These are phyloP conservation scores for Ia io DNA, from an alignment of 2,113 vertebrate genomes.

Conservation along the genomic window DNA sequence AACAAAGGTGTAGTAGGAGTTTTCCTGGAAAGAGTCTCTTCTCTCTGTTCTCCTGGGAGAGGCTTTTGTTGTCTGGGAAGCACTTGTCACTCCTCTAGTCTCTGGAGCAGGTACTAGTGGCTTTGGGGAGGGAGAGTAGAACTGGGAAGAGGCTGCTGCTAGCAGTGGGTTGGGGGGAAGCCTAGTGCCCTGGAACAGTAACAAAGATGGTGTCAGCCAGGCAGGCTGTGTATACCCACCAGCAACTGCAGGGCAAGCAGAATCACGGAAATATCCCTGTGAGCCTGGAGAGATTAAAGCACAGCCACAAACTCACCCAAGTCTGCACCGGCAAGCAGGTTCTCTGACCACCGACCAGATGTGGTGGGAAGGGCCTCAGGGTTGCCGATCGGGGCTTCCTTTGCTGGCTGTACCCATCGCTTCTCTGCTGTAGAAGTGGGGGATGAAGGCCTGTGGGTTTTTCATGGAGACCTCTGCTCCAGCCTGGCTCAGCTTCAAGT, in stretches of 20 bases:
- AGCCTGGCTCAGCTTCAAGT: not conserved
- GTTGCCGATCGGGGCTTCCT: not conserved
- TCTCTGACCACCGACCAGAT: not conserved
- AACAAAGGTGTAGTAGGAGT: not conserved
- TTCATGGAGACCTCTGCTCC: not conserved
- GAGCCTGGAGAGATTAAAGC: not conserved
- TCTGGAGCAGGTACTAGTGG: not conserved
- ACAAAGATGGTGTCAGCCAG: not conserved
- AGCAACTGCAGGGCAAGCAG: not conserved
- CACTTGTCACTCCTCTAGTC: constrained; percentile 36
- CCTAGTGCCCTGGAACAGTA: not conserved
- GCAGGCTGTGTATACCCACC: not conserved
- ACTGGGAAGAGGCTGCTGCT: not conserved
- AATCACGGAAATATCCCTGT: not conserved
- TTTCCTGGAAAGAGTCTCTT: not conserved
- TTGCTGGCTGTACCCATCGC: not conserved
- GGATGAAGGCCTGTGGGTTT: not conserved
- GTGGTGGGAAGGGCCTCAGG: not conserved
- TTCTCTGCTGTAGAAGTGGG: not conserved
- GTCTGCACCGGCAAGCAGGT: not conserved
- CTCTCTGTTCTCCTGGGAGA: not conserved
- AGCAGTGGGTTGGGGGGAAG: not conserved
- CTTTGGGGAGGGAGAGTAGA: not conserved
- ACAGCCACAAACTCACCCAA: not conserved
- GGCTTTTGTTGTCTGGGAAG: constrained; percentile 44